Percentiles rank a stretch among this genome's conserved stretches.
phyloP scores from a whole-genome alignment of 2,797 vertebrate species.

The Galago senegalensis region DNA sequence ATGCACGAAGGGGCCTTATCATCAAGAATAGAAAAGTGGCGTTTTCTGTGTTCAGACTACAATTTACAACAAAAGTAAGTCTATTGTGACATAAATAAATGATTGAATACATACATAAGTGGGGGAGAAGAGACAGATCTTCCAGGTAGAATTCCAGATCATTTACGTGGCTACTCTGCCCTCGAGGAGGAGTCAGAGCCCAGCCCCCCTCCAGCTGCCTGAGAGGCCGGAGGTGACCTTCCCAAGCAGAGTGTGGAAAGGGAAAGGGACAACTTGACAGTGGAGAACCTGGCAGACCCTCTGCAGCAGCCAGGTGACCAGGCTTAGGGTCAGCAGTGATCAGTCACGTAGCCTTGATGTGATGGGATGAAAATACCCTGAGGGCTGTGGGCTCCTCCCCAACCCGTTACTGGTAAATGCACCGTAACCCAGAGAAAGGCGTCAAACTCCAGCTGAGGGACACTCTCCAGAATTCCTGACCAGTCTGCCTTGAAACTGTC shows the following conservation, averaged over 20 bases:
- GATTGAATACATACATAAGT: rapidly evolving
- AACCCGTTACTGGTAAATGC: rapidly evolving
- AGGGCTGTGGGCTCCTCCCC: background rate
- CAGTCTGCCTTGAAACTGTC: background rate
- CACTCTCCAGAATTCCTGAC: background rate
- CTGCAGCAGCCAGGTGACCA: background rate
- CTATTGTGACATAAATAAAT: background rate
- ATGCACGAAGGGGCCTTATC: slow-evolving; percentile 82
- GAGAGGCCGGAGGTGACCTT: no score
- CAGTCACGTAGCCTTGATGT: rapidly evolving
- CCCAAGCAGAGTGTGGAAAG: background rate
- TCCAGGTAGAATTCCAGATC: background rate
- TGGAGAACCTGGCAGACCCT: background rate
- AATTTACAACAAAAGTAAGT: no score
- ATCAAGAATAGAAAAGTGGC: slow-evolving; percentile 65
- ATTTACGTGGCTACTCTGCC: rapidly evolving
- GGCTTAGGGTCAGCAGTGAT: rapidly evolving
- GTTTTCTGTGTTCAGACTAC: slow-evolving; percentile 67
- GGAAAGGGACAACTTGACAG: rapidly evolving
- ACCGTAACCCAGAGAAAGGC: background rate
- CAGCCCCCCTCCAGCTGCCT: rapidly evolving
- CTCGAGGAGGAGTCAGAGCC: background rate
- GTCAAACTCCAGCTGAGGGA: no score
- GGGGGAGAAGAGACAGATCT: no score
- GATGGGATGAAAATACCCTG: rapidly evolving